Percentiles rank a stretch among this genome's conserved stretches.
phyloP scores from a whole-genome alignment of 2,888 invertebrate genomes.

The Sarcophaga carnaria region DNA sequence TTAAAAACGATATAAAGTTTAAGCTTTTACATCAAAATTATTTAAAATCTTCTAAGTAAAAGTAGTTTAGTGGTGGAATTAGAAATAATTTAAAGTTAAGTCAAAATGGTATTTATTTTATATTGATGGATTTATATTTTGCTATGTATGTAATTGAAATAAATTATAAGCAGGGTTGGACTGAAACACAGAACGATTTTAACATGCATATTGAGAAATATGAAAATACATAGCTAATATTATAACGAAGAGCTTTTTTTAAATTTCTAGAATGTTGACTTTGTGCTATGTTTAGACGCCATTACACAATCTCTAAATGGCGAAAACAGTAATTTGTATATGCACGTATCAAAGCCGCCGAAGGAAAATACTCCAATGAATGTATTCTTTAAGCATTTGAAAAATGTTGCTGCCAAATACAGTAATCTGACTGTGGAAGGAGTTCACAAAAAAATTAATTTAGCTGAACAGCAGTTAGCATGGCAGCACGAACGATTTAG shows the following conservation, averaged over 20 bases:
- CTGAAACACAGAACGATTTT: too few relatives aligned
- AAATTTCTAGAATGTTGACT: constrained; percentile 90
- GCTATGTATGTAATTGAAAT: too few relatives aligned
- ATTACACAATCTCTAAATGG: constrained; percentile 84
- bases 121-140: too few relatives aligned
- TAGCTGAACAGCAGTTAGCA: constrained; percentile 94
- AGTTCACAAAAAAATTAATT: constrained; percentile 97
- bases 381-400: constrained; percentile 86
- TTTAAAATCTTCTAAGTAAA: too few relatives aligned
- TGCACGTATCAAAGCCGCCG: constrained; percentile 98
- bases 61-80: too few relatives aligned
- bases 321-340: constrained; percentile 83
- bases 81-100: too few relatives aligned
- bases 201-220: too few relatives aligned
- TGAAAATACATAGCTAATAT: neutral
- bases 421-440: constrained; percentile 85
- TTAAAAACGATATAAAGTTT: too few relatives aligned
- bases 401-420: constrained; percentile 83
- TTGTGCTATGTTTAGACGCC: constrained; percentile 94
- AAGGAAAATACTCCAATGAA: constrained; percentile 90
- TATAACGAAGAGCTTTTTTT: neutral
- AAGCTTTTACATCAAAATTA: too few relatives aligned
- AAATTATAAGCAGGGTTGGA: too few relatives aligned
- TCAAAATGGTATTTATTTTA: too few relatives aligned
- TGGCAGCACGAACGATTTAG: constrained; percentile 99